Base-by-base conservation (phyloP, 37 sponge, comb jelly and placozoan genomes). In the Agelas oroides region DNA sequence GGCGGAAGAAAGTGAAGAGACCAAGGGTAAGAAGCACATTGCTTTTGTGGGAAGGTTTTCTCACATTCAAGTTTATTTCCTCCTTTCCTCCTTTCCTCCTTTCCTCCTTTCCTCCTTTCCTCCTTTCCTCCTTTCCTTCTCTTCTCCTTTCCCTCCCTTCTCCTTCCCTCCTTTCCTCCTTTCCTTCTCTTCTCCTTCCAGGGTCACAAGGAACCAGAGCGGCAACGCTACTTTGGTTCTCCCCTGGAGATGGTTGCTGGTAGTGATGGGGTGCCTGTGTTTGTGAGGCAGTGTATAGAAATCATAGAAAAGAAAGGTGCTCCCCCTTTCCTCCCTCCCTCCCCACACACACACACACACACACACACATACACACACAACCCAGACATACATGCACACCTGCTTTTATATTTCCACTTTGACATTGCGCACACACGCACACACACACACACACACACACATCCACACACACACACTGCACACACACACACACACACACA, bases 221-320 rank as follows among this genome's bases (percentile, higher is more conserved):
- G 70, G 24, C 14, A 55, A 34, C 70, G 89, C 3, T 87, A 92
- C 60, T 92, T 92, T 87, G 88, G 87, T 0, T 86, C 85, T 8
- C 75, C 76, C 6, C 70, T 92, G 54, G 65, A 76, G 6, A 25
- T n/a, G 28, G 78, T 87, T n/a, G 85, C 79, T 6, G 75, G 36
- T 0, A 71, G 69, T 12, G 85, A 84, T 40, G 77, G 84, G 21
- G 76, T 92, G 25, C 92, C 92, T 16, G 28, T 55, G 64, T 84
- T 92, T 74, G 81, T 92, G 41, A 60, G 34, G 39, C 25, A 70
- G 82, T 86, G 91, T 81, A 63, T 30, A 3, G 28, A 65, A 35
- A 41, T 84, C 52, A 33, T 69, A 13, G 80, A 84, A 56, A 58
- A 57, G 20, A 58, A 61, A 20, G 83, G 46, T 46, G 8, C 46